These are phyloP conservation scores for Thunnus thynnus DNA, from an alignment of 2,113 vertebrate species.

Conservation along the genomic window DNA sequence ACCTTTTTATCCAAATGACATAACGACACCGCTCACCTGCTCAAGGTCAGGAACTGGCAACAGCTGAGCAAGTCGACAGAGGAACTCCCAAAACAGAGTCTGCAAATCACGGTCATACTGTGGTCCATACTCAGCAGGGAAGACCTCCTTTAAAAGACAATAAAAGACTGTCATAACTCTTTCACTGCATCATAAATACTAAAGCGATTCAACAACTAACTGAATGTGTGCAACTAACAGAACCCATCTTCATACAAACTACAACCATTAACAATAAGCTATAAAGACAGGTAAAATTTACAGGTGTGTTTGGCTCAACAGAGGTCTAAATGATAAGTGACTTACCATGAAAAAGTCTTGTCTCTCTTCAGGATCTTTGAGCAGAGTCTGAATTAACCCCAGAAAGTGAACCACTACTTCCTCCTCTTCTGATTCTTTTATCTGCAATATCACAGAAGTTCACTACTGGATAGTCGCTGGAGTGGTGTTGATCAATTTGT, in stretches of 20 bases:
- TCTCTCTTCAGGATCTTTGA: constrained; percentile 72
- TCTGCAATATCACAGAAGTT: constrained; percentile 40
- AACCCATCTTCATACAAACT: neutral
- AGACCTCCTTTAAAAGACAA: constrained; percentile 74
- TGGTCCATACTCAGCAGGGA: constrained; percentile 83
- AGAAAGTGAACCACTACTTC: constrained; percentile 49
- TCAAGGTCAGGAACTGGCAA: constrained; percentile 76
- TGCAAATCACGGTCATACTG: constrained; percentile 83
- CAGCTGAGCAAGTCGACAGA: constrained; percentile 81
- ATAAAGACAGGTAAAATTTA: neutral
- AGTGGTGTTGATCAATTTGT: neutral
- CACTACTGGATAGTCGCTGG: neutral
- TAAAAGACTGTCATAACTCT: neutral
- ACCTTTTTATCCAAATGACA: neutral
- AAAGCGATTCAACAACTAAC: neutral
- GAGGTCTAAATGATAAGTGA: neutral
- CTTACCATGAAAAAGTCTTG: constrained; percentile 75
- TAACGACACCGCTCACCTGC: constrained; percentile 66
- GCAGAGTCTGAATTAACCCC: constrained; percentile 72
- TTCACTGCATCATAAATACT: neutral
- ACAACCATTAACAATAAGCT: no score
- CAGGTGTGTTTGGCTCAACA: neutral
- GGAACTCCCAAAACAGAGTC: constrained; percentile 85
- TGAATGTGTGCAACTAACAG: neutral
- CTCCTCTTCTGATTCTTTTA: constrained; percentile 49